A percentile compares a stretch with the other conserved stretches of the same genome.
phyloP scores from a whole-genome alignment of 2,888 invertebrate species.

The Dorcus hopei region DNA sequence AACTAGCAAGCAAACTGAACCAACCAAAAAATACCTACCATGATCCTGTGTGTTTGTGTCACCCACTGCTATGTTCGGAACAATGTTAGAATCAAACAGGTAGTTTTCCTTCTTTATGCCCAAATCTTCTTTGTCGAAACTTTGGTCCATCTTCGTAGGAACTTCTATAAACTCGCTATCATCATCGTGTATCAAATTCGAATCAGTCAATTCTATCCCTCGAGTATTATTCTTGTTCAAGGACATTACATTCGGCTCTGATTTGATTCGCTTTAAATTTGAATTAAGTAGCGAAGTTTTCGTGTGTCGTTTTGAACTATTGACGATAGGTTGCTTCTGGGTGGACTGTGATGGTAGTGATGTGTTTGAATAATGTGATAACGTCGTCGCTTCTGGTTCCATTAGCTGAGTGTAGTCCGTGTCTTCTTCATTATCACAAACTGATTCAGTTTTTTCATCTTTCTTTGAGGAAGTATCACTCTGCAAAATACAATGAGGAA shows the following conservation, averaged over 20 bases:
- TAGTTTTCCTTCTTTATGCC: constrained; percentile 20
- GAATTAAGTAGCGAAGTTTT: constrained; percentile 16
- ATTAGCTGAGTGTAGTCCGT: constrained; percentile 40
- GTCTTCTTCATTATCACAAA: constrained; percentile 39
- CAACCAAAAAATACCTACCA: constrained; percentile 20
- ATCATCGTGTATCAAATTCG: constrained; percentile 24
- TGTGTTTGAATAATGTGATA: constrained; percentile 20
- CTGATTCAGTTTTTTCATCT: constrained; percentile 40
- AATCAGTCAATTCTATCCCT: neutral
- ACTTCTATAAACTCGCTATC: constrained; percentile 25
- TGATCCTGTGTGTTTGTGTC: constrained; percentile 28
- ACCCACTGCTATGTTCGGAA: constrained; percentile 5
- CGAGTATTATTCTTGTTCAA: neutral
- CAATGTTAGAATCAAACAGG: constrained; percentile 10
- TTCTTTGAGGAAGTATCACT: constrained; percentile 44
- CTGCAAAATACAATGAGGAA: constrained; percentile 30
- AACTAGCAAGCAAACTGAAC: neutral
- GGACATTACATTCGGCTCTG: constrained; percentile 12
- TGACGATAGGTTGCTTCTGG: constrained; percentile 11
- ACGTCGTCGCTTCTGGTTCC: constrained; percentile 34
- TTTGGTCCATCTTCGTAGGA: constrained; percentile 23
- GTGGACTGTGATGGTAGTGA: constrained; percentile 16
- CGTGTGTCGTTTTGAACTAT: constrained; percentile 17
- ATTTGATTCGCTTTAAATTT: constrained; percentile 17
- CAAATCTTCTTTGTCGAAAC: constrained; percentile 28